phyloP scores from a whole-genome alignment of 53 echinoderm and acorn worm species.

The Henricia sp. region DNA sequence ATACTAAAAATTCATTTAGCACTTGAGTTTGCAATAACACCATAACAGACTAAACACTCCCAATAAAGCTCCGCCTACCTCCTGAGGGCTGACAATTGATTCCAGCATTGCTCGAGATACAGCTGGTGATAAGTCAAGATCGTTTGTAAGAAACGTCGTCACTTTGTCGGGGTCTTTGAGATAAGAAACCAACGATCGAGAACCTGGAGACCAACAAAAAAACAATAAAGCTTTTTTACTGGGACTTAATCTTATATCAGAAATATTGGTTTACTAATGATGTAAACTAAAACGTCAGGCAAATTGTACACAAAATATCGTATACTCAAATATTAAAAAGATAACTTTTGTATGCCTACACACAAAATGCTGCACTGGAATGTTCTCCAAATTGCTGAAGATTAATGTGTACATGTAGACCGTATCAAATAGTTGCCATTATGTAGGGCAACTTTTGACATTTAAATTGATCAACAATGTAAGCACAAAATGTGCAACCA shows the following conservation, averaged over 20 bases:
- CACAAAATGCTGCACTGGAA: too few species aligned
- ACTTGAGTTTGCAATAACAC: neutral
- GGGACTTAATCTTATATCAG: neutral
- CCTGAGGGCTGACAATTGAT: conserved; percentile 38
- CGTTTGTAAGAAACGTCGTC: conserved; percentile 44
- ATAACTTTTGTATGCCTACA: neutral
- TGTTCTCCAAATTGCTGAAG: too few species aligned
- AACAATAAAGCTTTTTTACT: neutral
- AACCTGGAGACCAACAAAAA: conserved; percentile 9
- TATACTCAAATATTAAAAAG: neutral
- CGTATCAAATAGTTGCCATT: too few species aligned
- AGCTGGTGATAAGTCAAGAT: conserved; percentile 47
- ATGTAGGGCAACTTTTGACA: too few species aligned
- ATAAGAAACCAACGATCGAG: conserved; percentile 29
- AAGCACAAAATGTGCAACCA: too few species aligned
- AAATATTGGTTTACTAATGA: neutral
- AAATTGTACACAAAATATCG: neutral
- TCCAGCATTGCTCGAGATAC: conserved; percentile 67
- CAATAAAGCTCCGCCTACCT: conserved; percentile 39
- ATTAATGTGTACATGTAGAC: too few species aligned
- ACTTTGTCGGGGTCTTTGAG: conserved; percentile 60
- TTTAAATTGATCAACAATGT: too few species aligned
- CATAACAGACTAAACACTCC: neutral
- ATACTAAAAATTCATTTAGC: neutral
- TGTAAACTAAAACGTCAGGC: neutral